Conservation (phyloP, 2,113 vertebrate genomes). For the Tylochromis polylepis region DNA sequence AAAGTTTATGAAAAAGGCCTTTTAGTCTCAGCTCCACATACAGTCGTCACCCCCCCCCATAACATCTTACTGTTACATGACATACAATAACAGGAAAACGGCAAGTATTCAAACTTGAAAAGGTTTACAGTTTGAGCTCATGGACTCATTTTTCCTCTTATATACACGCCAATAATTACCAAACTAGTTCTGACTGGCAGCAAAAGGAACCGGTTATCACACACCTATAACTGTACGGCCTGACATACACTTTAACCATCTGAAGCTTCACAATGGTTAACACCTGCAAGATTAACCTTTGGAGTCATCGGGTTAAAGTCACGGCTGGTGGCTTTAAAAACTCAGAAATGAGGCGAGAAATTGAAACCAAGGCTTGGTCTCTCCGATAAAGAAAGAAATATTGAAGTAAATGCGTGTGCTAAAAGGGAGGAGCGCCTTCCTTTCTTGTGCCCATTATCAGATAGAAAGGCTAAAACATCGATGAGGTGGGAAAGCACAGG, state of each 20-base stretch:
- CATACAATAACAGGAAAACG: neutral
- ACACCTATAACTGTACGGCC: neutral
- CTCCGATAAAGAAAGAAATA: neutral
- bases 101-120: neutral
- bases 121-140: neutral
- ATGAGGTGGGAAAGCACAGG: neutral
- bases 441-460: conserved; percentile 8
- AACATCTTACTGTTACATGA: neutral
- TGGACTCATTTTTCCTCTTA: neutral
- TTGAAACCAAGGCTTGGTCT: neutral
- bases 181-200: neutral
- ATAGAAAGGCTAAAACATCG: conserved; percentile 6
- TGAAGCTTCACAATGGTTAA: neutral
- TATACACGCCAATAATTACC: neutral
- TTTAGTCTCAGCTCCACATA: neutral
- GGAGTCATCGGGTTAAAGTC: neutral
- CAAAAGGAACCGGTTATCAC: neutral
- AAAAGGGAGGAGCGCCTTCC: neutral
- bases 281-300: neutral
- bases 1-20: neutral
- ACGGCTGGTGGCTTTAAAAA: neutral
- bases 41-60: neutral
- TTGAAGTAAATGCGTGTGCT: neutral
- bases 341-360: neutral
- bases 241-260: neutral